phyloP scores from a whole-genome alignment of 2,113 vertebrate genomes.

The Balaeniceps rex region DNA sequence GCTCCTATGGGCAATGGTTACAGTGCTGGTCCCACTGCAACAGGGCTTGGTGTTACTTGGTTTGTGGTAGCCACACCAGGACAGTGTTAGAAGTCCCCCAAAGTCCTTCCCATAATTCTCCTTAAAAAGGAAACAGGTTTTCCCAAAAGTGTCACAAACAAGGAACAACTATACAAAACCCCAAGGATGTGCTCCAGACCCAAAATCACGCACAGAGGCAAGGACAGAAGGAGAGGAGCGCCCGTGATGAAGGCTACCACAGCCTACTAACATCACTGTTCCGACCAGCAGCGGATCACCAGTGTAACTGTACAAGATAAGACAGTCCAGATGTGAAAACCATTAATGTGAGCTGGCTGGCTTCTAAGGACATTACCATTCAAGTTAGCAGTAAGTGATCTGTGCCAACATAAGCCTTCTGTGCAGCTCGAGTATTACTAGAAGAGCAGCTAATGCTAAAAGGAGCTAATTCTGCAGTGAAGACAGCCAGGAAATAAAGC shows the following conservation, averaged over 20 bases:
- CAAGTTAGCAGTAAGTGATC: not conserved
- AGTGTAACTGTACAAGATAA: not conserved
- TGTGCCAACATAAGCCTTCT: not conserved
- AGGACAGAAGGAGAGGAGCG: not conserved
- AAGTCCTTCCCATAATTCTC: not conserved
- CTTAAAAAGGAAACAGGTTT: not conserved
- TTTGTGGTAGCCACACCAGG: not conserved
- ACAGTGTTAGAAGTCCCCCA: not conserved
- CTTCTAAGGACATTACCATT: not conserved
- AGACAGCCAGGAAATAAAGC: constrained; percentile 29
- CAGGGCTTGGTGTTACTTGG: not conserved
- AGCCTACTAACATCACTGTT: not conserved
- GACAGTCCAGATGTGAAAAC: not conserved
- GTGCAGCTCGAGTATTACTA: not conserved
- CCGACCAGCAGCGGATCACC: not conserved
- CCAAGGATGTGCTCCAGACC: not conserved
- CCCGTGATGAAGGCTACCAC: not conserved
- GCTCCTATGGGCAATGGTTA: not conserved
- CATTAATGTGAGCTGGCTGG: not conserved
- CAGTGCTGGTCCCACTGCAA: not conserved
- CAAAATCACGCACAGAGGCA: not conserved
- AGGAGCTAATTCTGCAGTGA: not conserved
- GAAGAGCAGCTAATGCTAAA: not conserved
- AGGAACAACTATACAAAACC: not conserved
- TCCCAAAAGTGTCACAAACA: not conserved